Evolutionary conservation across 30 jellyfish, hydroid and myxozoan genomes (phyloP), one percentile per base, ranked within the genome.

Genomic region (Rhopilema esculentum): DNA sequence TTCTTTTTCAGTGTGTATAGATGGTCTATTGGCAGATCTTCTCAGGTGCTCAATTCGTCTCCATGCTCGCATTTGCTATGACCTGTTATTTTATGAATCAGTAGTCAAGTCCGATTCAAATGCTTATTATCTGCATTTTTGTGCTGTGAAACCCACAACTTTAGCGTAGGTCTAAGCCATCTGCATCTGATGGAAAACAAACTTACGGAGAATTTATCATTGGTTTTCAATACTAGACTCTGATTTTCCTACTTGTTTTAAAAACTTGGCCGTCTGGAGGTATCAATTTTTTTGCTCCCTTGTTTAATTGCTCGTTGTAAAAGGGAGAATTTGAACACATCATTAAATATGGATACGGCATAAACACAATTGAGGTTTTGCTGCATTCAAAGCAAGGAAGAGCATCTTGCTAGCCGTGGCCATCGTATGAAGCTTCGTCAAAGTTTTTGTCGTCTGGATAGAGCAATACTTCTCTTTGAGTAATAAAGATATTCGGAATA

Each of bases 51-150:
- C 72, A 80, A 80, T 80, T 9, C 33, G 90, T 80, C 21, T 29
- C 82, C 50, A 80, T 33, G 90, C 48, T 32, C 22, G 80, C 26
- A 80, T 80, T 63, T 28, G 73, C 24, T 63, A 49, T 16, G 29
- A 80, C 90, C 90, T 80, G 90, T 80, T 63, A 24, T 29, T 1
- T 26, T 0, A 4, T 80, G 82, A 80, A 80, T 80, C 74, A 19
- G 90, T 80, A 1, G 90, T 80, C 27, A 80, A 61, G 90, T 28
- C 18, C 69, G 49, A 23, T 78, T 78, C 88, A 78, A 23, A 65
- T 61, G 88, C 70, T 21, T 78, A 65, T 78, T 78, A 57, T 40
- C 57, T 40, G 57, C 57, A 2, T 40, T 40, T 40, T 12, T 40
- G 57, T 40, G 6, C 57, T 6, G 57, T 12, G 6, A 40, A 40